Evolutionary conservation across 2,113 vertebrate species (phyloP).

Genomic region (Anoura caudifer): DNA sequence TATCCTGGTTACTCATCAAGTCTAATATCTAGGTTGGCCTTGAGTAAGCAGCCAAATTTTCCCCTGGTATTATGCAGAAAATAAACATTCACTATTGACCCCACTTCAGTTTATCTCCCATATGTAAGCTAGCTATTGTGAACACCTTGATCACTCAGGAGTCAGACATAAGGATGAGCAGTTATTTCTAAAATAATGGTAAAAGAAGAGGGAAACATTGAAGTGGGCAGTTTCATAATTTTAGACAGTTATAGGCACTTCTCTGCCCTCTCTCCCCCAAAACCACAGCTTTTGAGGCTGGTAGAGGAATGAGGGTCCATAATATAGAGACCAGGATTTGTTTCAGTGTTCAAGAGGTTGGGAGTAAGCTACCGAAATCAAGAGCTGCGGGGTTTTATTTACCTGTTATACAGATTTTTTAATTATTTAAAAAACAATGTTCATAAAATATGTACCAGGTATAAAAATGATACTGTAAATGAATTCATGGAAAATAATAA

Average conservation of each 20-base stretch:
- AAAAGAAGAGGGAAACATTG: not conserved
- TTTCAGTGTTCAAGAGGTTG: not conserved
- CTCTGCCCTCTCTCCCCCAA: not conserved
- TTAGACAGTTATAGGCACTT: not conserved
- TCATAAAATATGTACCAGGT: not conserved
- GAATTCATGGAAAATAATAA: not conserved
- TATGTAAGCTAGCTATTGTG: not conserved
- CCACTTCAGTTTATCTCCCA: not conserved
- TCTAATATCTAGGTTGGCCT: not conserved
- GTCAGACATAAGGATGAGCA: not conserved
- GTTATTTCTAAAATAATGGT: not conserved
- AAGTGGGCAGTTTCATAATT: not conserved
- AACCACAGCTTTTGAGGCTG: not conserved
- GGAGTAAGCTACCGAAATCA: not conserved
- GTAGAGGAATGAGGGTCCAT: not conserved
- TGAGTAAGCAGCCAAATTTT: not conserved
- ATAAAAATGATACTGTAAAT: not conserved
- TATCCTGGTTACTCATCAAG: not conserved
- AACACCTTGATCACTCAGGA: not conserved
- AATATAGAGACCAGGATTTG: not conserved
- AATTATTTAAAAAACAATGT: not conserved
- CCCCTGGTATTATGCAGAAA: not conserved
- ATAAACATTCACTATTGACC: not conserved
- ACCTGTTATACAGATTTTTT: not conserved
- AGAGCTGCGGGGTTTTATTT: not conserved